Conservation (phyloP, 2,888 invertebrate genomes). For the Parascotia fuliginaria region DNA sequence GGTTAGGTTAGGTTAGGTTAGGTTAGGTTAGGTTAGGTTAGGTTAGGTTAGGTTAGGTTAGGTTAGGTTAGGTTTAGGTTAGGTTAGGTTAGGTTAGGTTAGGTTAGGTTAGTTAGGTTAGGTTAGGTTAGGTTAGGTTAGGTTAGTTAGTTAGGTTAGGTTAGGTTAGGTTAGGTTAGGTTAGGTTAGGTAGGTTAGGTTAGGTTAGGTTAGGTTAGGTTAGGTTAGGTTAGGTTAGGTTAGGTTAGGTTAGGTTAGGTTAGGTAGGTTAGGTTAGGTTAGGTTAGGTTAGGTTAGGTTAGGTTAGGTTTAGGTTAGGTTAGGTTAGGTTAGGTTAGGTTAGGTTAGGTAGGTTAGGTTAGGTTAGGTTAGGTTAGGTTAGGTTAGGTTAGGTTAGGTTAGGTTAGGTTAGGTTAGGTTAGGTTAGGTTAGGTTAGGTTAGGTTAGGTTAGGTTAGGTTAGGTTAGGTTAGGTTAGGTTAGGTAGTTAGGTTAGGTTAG, state of each 20-base stretch:
- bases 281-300: no score
- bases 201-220: constrained; percentile 27
- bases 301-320: constrained; percentile 17
- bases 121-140: no score
- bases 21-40: constrained; percentile 6
- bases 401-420: constrained; percentile 32
- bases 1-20: constrained; percentile 1
- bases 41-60: constrained; percentile 5
- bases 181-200: constrained; percentile 28
- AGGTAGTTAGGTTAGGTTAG: no score
- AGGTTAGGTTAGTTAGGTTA: no score
- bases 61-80: constrained; percentile 20
- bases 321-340: constrained; percentile 18
- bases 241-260: constrained; percentile 25
- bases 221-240: constrained; percentile 25
- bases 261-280: no score
- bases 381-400: constrained; percentile 23
- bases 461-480: no score
- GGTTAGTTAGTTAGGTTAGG: constrained; percentile 22
- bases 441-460: constrained; percentile 35
- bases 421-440: constrained; percentile 24
- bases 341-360: no score
- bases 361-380: constrained; percentile 21
- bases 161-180: constrained; percentile 24
- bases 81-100: constrained; percentile 21